These are phyloP conservation scores for Kryptolebias ocellatus DNA, from an alignment of 2,797 vertebrate species.

Conservation along the genomic window DNA sequence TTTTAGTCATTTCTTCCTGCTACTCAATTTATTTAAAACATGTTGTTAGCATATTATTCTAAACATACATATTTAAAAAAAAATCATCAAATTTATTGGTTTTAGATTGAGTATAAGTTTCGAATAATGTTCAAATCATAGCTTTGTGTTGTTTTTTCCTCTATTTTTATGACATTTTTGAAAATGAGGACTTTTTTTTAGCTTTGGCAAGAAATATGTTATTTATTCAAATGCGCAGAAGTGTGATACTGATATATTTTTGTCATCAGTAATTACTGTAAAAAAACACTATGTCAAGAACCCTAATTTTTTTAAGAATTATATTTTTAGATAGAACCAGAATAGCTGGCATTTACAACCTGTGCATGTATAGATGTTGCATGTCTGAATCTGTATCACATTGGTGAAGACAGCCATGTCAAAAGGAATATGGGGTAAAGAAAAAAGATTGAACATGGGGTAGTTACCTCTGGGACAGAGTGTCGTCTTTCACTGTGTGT, in stretches of 20 bases:
- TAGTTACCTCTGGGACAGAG: conserved; percentile 39
- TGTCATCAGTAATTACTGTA: neutral
- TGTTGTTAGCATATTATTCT: no score
- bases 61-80: no score
- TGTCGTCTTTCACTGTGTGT: conserved; percentile 42
- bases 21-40: no score
- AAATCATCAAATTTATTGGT: no score
- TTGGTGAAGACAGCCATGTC: conserved; percentile 39
- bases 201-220: no score
- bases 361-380: neutral
- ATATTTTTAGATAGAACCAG: neutral
- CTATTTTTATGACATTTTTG: no score
- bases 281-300: neutral
- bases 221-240: neutral
- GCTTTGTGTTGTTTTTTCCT: no score
- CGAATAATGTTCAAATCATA: no score
- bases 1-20: no score
- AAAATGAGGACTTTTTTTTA: no score
- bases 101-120: no score
- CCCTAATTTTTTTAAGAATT: neutral
- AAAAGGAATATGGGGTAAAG: conserved; percentile 31
- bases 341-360: neutral
- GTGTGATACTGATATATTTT: neutral
- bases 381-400: conserved; percentile 18
- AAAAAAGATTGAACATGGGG: conserved; percentile 32